Percentiles rank a stretch among this genome's conserved stretches.
Evolutionary conservation across 64 coral and sea anemone species (phyloP).

Genomic region (Stichodactyla helianthus): DNA sequence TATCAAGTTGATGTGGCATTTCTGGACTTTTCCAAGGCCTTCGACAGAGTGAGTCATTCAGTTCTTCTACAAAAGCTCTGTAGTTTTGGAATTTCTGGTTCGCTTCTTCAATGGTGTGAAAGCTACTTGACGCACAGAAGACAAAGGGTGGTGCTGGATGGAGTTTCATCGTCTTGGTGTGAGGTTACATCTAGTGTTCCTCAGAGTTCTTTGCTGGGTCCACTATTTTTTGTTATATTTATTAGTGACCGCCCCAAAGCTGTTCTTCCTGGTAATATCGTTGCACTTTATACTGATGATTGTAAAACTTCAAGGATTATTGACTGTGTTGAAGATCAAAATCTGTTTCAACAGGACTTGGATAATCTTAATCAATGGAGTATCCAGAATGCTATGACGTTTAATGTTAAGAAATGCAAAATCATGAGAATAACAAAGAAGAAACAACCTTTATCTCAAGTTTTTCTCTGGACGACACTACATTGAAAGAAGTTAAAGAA

Average conservation of each 20-base stretch:
- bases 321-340: background rate
- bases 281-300: constrained; percentile 33
- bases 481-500: background rate
- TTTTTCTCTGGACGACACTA: constrained; percentile 3
- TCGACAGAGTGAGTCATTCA: constrained; percentile 27
- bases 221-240: constrained; percentile 24
- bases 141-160: constrained; percentile 40
- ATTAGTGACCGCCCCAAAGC: constrained; percentile 16
- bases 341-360: constrained; percentile 27
- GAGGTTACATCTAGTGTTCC: constrained; percentile 40
- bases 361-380: constrained; percentile 20
- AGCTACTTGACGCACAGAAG: constrained; percentile 26
- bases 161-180: background rate
- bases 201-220: constrained; percentile 27
- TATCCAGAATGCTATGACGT: constrained; percentile 30
- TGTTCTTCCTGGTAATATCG: background rate
- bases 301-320: constrained; percentile 24
- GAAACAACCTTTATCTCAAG: constrained; percentile 10
- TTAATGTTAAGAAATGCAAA: constrained; percentile 47
- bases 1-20: background rate
- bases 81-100: constrained; percentile 43
- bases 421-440: constrained; percentile 28
- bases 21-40: constrained; percentile 37
- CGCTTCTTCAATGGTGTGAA: background rate
- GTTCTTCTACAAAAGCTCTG: constrained; percentile 26